Evolutionary conservation across 2,888 invertebrate species (phyloP).

Genomic region (Chydorus sphaericus): DNA sequence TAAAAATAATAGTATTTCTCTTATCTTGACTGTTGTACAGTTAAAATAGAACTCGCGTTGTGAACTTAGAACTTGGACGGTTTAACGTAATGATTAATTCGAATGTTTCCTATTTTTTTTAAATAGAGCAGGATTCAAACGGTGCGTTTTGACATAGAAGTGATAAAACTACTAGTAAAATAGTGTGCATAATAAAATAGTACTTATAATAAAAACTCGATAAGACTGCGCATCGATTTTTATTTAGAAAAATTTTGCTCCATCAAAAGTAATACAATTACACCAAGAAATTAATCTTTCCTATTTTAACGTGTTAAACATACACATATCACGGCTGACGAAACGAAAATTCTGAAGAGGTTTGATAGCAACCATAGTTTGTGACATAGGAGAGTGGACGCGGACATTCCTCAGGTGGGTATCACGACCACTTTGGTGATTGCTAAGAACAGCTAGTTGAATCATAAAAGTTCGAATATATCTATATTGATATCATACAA

Average conservation of each 20-base stretch:
- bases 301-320: slow-evolving; percentile 2
- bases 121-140: too few species aligned
- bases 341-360: neutral
- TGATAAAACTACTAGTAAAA: too few species aligned
- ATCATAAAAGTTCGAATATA: slow-evolving; percentile 91
- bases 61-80: neutral
- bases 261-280: too few species aligned
- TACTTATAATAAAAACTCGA: too few species aligned
- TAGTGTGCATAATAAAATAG: too few species aligned
- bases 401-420: slow-evolving; percentile 96
- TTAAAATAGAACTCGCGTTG: neutral
- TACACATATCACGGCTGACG: neutral
- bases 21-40: neutral
- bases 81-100: neutral
- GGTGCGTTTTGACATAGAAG: too few species aligned
- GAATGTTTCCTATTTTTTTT: neutral
- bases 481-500: slow-evolving; percentile 48
- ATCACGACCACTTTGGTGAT: slow-evolving; percentile 97
- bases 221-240: too few species aligned
- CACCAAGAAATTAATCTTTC: too few species aligned
- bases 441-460: slow-evolving; percentile 88
- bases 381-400: slow-evolving; percentile 65
- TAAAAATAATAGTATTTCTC: too few species aligned
- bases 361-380: slow-evolving; percentile 25
- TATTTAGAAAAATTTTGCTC: too few species aligned